Conservation (phyloP, 2,888 invertebrate genomes). For the Dermolepida albohirtum region DNA sequence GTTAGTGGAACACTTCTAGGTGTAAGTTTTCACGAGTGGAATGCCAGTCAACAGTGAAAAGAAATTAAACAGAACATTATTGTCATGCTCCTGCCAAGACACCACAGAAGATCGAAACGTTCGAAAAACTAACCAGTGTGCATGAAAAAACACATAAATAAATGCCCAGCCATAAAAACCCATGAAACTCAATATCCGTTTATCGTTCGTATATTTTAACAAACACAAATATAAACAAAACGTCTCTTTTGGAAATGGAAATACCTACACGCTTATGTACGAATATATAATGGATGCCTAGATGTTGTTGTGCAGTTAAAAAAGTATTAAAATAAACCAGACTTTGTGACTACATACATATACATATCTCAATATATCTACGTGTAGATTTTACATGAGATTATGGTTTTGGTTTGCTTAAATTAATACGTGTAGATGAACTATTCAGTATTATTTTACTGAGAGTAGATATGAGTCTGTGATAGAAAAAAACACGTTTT, state of each 20-base stretch:
- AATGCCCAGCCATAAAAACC: no score
- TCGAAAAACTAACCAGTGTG: no score
- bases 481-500: neutral
- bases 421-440: neutral
- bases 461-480: neutral
- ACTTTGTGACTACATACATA: neutral
- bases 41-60: neutral
- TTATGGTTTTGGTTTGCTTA: neutral
- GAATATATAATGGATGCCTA: no score
- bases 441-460: neutral
- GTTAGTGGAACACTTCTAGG: no score
- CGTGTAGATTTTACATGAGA: neutral
- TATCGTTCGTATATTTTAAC: neutral
- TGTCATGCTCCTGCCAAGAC: slow-evolving; percentile 8
- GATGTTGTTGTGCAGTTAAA: neutral
- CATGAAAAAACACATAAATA: no score
- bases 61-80: slow-evolving; percentile 34
- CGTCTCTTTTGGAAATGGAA: neutral
- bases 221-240: slow-evolving; percentile 22
- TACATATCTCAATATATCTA: neutral
- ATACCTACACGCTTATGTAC: no score
- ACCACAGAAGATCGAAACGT: neutral
- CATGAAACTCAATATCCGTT: no score
- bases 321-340: slow-evolving; percentile 12
- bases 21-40: no score